Percentiles rank a stretch among this genome's conserved stretches.
Conservation (phyloP, 2,888 invertebrate genomes). For the Metallyticus violacea region DNA sequence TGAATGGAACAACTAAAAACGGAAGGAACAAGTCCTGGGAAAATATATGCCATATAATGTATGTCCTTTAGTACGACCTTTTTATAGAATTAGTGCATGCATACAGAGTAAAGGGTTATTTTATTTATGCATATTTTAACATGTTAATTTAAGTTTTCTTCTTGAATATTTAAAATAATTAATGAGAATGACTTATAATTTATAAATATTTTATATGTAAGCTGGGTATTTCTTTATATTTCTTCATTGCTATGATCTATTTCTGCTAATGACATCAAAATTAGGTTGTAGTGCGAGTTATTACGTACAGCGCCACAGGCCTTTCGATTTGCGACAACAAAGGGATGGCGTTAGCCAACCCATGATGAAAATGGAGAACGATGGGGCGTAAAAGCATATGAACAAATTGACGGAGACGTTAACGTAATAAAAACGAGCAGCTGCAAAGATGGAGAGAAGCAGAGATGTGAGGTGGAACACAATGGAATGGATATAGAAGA, state of each 20-base stretch:
- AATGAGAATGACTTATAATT: too few species aligned
- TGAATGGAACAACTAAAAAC: too few species aligned
- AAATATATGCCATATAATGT: too few species aligned
- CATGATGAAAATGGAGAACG: not conserved
- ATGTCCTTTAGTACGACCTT: too few species aligned
- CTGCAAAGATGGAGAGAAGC: not conserved
- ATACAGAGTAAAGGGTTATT: too few species aligned
- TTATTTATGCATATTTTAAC: too few species aligned
- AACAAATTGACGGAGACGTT: not conserved
- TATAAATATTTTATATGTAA: not conserved
- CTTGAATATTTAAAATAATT: too few species aligned
- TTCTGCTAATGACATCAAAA: not conserved
- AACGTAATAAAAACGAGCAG: not conserved
- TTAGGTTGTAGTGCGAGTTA: not conserved
- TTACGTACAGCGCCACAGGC: not conserved
- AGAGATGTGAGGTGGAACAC: not conserved
- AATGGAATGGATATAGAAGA: not conserved
- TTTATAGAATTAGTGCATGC: too few species aligned
- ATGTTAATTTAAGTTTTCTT: too few species aligned
- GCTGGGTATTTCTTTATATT: not conserved
- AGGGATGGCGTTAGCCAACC: not conserved
- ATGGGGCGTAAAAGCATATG: not conserved
- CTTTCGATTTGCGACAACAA: not conserved
- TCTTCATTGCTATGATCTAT: not conserved
- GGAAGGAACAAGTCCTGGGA: too few species aligned